phyloP scores from a whole-genome alignment of 23 tunicate genomes.

The Ciona savignyi region DNA sequence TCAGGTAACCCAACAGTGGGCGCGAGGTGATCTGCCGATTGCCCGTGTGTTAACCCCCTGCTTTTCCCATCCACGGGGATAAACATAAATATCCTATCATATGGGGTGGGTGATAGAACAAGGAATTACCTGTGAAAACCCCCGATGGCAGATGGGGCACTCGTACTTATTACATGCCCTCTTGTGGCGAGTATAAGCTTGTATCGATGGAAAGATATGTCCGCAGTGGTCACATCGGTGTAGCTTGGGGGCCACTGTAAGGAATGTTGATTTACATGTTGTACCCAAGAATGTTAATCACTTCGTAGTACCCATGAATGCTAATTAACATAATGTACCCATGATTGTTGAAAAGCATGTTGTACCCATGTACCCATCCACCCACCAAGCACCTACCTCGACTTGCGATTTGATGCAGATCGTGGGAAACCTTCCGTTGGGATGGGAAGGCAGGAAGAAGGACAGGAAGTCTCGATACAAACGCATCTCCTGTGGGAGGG shows the following conservation, averaged over 20 bases:
- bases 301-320: too few relatives aligned
- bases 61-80: too few relatives aligned
- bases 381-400: background rate
- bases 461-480: slow-evolving; percentile 15
- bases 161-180: slow-evolving; percentile 51
- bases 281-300: too few relatives aligned
- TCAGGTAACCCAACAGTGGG: too few relatives aligned
- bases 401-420: background rate
- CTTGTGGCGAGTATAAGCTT: slow-evolving; percentile 34
- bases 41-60: too few relatives aligned
- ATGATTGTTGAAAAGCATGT: too few relatives aligned
- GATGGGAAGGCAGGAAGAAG: slow-evolving; percentile 8
- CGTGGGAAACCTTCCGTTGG: background rate
- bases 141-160: slow-evolving; percentile 64
- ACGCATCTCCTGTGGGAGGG: slow-evolving; percentile 6
- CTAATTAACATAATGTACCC: too few relatives aligned
- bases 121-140: slow-evolving; percentile 50
- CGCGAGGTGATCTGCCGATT: too few relatives aligned
- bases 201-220: slow-evolving; percentile 32
- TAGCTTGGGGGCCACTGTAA: background rate
- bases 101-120: too few relatives aligned
- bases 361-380: too few relatives aligned
- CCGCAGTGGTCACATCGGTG: slow-evolving; percentile 57
- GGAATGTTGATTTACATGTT: too few relatives aligned
- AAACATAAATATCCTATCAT: too few relatives aligned